A percentile compares a stretch with the other conserved stretches of the same genome.
Conservation (phyloP, 2,797 vertebrate species). For the Galagoides demidoff region DNA sequence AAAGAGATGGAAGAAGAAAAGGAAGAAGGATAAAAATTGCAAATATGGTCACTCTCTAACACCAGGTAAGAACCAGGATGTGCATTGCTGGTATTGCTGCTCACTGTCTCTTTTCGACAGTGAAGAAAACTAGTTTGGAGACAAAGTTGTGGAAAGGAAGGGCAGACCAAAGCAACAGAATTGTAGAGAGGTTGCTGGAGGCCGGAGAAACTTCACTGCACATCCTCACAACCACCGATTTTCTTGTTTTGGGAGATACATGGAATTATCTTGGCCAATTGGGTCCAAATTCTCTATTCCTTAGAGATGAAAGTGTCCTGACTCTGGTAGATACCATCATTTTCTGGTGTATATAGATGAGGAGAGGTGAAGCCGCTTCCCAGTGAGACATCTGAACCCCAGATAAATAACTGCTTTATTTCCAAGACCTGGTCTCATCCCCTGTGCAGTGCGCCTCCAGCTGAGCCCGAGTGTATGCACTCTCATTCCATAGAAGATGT, state of each 20-base stretch:
- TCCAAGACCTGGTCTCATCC: background rate
- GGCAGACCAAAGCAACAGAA: background rate
- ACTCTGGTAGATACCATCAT: background rate
- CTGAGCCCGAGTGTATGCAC: background rate
- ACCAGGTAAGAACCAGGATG: background rate
- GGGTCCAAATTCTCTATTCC: background rate
- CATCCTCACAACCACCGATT: background rate
- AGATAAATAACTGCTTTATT: background rate
- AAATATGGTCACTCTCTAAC: background rate
- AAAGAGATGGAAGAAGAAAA: background rate
- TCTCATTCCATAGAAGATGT: background rate
- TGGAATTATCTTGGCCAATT: background rate
- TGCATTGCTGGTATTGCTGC: fast-evolving
- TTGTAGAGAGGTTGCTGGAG: background rate
- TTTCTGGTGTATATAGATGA: background rate
- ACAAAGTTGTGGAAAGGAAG: background rate
- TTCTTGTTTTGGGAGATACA: background rate
- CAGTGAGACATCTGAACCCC: background rate
- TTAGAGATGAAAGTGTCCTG: background rate
- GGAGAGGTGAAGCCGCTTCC: background rate
- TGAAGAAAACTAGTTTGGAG: background rate
- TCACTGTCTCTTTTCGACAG: fast-evolving
- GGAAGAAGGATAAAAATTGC: background rate
- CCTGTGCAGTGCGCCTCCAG: background rate
- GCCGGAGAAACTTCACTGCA: background rate